Percentiles rank a stretch among this genome's conserved stretches.
These are phyloP conservation scores for Paradoxurus hermaphroditus DNA, from an alignment of 2,113 vertebrate species.

Conservation along the genomic window DNA sequence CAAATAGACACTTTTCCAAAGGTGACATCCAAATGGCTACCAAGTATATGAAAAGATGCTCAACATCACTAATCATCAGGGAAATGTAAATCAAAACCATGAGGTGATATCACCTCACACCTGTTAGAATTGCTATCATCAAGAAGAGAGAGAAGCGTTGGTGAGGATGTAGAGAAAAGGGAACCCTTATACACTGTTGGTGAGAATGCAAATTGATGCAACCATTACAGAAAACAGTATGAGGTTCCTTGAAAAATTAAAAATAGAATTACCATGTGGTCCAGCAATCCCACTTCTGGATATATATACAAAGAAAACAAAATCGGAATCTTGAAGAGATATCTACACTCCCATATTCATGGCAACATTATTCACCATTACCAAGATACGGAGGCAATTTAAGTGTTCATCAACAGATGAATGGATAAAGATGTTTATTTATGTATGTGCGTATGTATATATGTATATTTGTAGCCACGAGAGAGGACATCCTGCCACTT, in stretches of 20 bases:
- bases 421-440: not conserved
- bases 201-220: not conserved
- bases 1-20: not conserved
- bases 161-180: not conserved
- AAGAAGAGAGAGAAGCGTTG: not conserved
- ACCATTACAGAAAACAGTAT: not conserved
- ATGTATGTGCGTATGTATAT: not conserved
- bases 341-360: not conserved
- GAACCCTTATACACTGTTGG: not conserved
- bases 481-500: not conserved
- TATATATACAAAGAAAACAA: not conserved
- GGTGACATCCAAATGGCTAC: not conserved
- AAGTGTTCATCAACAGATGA: not conserved
- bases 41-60: not conserved
- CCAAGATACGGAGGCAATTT: not conserved
- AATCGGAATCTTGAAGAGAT: not conserved
- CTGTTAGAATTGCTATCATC: not conserved
- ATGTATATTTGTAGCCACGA: not conserved
- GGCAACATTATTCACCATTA: not conserved
- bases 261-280: not conserved
- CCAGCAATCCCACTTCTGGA: not conserved
- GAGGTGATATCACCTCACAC: not conserved
- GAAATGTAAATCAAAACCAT: not conserved
- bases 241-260: not conserved
- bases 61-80: not conserved